A percentile compares a stretch with the other conserved stretches of the same genome.
These are phyloP conservation scores for Falco rusticolus DNA, from an alignment of 2,797 vertebrate genomes.

Conservation along the genomic window DNA sequence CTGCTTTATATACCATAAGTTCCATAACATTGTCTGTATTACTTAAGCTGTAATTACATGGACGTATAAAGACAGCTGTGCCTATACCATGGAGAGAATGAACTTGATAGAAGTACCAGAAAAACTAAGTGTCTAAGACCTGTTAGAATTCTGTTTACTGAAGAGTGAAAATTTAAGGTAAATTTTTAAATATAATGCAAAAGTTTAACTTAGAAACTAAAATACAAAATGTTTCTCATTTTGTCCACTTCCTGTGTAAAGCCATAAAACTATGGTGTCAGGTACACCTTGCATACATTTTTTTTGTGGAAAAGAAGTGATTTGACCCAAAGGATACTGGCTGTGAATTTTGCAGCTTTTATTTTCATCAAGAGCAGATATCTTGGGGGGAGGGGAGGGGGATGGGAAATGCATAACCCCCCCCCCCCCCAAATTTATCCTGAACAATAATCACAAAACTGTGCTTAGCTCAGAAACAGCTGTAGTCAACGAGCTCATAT, in stretches of 20 bases:
- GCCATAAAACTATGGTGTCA: not conserved
- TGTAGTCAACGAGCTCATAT: not conserved
- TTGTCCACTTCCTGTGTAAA: not conserved
- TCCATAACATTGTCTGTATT: not conserved
- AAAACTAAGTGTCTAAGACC: not conserved
- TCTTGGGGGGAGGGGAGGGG: too few relatives aligned
- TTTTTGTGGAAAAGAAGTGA: not conserved
- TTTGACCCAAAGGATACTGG: not conserved
- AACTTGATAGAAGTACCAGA: not conserved
- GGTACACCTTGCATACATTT: not conserved
- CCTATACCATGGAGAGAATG: not conserved
- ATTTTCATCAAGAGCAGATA: not conserved
- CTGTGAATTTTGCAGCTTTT: not conserved
- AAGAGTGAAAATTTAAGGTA: not conserved
- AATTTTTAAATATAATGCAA: not conserved
- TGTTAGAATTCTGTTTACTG: not conserved
- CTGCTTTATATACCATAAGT: not conserved
- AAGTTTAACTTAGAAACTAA: not conserved
- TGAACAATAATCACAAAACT: not conserved
- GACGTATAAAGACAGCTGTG: not conserved
- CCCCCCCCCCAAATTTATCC: not conserved
- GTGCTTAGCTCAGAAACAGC: not conserved
- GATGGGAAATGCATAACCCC: not conserved
- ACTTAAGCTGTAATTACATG: not conserved
- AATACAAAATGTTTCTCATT: not conserved